phyloP scores from a whole-genome alignment of 64 coral and sea anemone genomes.

The Porites australiensis region DNA sequence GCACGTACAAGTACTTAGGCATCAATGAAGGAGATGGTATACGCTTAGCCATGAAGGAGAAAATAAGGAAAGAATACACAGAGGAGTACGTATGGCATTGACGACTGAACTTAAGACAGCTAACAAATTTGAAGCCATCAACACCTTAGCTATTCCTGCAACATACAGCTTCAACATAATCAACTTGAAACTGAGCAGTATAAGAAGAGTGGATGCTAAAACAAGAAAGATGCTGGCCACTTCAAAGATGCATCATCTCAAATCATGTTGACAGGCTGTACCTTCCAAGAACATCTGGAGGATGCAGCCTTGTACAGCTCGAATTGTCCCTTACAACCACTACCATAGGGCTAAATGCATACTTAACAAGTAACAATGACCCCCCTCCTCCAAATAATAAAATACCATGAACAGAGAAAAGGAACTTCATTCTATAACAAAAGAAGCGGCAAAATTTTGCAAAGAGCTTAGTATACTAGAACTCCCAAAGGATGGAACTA shows the following conservation, averaged over 20 bases:
- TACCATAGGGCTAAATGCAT: background rate
- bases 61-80: conserved; percentile 41
- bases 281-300: background rate
- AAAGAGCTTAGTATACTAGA: background rate
- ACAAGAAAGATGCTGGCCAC: conserved; percentile 2
- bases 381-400: background rate
- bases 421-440: background rate
- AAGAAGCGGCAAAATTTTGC: background rate
- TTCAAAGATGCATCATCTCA: background rate
- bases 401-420: background rate
- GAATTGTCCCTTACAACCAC: background rate
- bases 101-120: conserved; percentile 1
- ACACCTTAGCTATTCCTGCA: background rate
- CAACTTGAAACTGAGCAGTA: background rate
- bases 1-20: conserved; percentile 8
- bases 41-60: conserved; percentile 13
- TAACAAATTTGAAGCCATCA: conserved; percentile 14
- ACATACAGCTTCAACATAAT: background rate
- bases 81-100: background rate
- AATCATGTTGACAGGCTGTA: background rate
- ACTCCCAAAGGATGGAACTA: background rate
- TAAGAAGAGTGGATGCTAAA: background rate
- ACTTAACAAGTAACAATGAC: background rate
- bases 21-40: conserved; percentile 22
- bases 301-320: background rate